These are phyloP conservation scores for Orchesella cincta DNA, from an alignment of 1,140 invertebrate genomes.

Conservation along the genomic window DNA sequence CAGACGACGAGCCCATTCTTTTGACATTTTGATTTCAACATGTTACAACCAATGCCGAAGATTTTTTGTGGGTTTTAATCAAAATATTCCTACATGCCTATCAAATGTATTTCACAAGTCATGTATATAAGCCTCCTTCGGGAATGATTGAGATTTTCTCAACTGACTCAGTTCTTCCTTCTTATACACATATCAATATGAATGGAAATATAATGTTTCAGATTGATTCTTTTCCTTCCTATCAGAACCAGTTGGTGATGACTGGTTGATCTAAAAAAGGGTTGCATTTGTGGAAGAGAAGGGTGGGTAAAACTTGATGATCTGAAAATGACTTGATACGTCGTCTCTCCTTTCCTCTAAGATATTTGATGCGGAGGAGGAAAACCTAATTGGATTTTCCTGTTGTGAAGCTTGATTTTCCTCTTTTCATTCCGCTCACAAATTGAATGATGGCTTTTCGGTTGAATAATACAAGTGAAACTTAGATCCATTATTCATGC, in stretches of 20 bases:
- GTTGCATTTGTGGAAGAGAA: background rate
- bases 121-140: too few relatives aligned
- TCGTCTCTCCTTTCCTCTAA: background rate
- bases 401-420: background rate
- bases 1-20: too few relatives aligned
- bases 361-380: background rate
- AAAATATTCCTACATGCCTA: too few relatives aligned
- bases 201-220: background rate
- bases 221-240: background rate
- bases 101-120: too few relatives aligned
- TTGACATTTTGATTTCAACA: too few relatives aligned
- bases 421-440: background rate
- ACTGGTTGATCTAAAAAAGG: background rate
- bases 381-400: constrained; percentile 14
- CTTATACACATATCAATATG: background rate
- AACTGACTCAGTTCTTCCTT: background rate
- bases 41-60: too few relatives aligned
- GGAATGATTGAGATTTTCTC: background rate
- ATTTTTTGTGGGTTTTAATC: too few relatives aligned
- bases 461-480: background rate
- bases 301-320: constrained; percentile 5
- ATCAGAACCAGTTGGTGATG: background rate
- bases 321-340: background rate
- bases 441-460: background rate
- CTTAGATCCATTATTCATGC: background rate